Conservation (phyloP, 1,140 invertebrate species). For the Melitaea cinxia region DNA sequence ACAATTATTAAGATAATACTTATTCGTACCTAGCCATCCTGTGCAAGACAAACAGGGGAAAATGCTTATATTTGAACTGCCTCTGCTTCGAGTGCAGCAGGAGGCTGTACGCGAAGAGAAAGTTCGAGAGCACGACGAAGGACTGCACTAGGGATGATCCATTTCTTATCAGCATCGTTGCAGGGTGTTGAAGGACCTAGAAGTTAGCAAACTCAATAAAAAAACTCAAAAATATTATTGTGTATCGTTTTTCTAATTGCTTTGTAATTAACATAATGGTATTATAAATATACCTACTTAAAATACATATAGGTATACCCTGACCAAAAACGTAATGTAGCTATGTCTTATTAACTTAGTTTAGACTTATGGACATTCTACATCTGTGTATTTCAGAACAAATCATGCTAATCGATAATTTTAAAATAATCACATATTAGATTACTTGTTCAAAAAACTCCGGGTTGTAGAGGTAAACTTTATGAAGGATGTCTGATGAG, state of each 20-base stretch:
- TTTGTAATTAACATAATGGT: too few species aligned
- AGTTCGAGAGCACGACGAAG: constrained; percentile 49
- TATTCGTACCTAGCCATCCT: constrained; percentile 44
- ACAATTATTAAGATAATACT: too few species aligned
- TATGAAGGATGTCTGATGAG: constrained; percentile 36
- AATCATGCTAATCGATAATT: too few species aligned
- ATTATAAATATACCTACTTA: too few species aligned
- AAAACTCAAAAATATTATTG: neutral
- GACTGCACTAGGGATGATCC: constrained; percentile 42
- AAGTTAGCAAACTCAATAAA: constrained; percentile 10
- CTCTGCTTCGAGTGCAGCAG: constrained; percentile 40
- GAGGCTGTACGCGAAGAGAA: constrained; percentile 48
- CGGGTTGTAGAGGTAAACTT: constrained; percentile 40
- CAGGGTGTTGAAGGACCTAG: constrained; percentile 32
- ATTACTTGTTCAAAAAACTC: constrained; percentile 40
- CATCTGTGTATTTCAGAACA: neutral
- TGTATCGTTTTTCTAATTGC: neutral
- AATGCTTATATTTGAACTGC: constrained; percentile 29
- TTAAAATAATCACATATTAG: too few species aligned
- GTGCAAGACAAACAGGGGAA: constrained; percentile 47
- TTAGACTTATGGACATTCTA: too few species aligned
- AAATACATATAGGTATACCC: too few species aligned
- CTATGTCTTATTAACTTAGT: too few species aligned
- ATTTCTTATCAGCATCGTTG: constrained; percentile 46
- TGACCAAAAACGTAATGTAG: too few species aligned